Evolutionary conservation across 2,113 vertebrate species (phyloP).

Genomic region (Aldabrachelys gigantea): DNA sequence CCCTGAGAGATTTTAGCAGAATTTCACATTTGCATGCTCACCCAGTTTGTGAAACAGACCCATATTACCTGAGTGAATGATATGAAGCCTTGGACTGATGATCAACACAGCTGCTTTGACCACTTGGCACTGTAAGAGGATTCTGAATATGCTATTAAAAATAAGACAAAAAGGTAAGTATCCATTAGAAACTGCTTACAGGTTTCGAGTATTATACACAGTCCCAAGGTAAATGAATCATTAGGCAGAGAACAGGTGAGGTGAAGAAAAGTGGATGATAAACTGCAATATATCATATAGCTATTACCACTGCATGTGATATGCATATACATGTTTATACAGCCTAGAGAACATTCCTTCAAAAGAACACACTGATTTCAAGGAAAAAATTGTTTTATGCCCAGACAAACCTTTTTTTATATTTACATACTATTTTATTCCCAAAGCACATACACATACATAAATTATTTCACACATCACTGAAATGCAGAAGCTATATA

Average conservation of each 20-base stretch:
- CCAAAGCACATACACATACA: not conserved
- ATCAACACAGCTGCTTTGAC: conserved; percentile 48
- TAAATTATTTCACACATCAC: not conserved
- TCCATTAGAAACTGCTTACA: not conserved
- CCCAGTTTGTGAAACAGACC: conserved; percentile 8
- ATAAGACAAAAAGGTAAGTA: conserved; percentile 35
- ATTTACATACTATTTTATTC: not conserved
- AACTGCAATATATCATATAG: not conserved
- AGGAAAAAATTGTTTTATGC: not conserved
- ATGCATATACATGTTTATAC: not conserved
- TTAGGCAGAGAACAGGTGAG: not conserved
- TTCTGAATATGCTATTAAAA: conserved; percentile 66
- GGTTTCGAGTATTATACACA: not conserved
- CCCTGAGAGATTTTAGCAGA: not conserved
- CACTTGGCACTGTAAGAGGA: conserved; percentile 26
- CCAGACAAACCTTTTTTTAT: not conserved
- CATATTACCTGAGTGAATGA: conserved; percentile 48
- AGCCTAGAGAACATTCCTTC: not conserved
- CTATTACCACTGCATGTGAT: not conserved
- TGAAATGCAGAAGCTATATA: not conserved
- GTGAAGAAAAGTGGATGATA: not conserved
- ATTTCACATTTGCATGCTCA: not conserved
- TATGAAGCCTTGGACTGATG: not conserved
- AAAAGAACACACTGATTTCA: not conserved
- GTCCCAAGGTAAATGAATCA: not conserved